Evolutionary conservation across 1,140 invertebrate species (phyloP), one percentile per base, ranked within the genome.

Genomic region (Pseudomyrmex cubaensis): DNA sequence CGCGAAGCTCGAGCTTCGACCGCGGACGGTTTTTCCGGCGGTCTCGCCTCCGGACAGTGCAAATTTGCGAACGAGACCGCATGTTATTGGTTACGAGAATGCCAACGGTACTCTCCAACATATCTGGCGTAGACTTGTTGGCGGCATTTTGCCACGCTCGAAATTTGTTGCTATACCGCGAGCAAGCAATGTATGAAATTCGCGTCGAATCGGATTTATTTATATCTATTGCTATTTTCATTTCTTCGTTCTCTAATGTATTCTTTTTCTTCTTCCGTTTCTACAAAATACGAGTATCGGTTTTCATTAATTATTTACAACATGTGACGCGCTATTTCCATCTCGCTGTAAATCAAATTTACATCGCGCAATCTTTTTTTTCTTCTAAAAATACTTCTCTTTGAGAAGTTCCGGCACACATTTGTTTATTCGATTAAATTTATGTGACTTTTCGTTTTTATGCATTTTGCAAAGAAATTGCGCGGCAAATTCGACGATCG

Each of bases 31-130:
- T 80, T 80, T 80, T 80, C 76, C 64, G 44, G 66, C 54, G 76
- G 76, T 72, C 22, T 72, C 66, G 54, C 54, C 12, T 72, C n/a
- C 66, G 76, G 76, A 80, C 66, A 80, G 66, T 50, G 66, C 76
- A 80, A 80, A 80, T 80, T 80, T 80, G 76, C 76, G 54, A 25
- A 80, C 66, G 22, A 61, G 61, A 80, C 76, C 76, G 44, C 76
- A 61, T 80, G 76, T 80, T 80, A 72, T 80, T 57, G 76, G 76
- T 80, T 22, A 15, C 54, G 15, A 61, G 54, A 54, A 66, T n/a
- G 35, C 15, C 48, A 66, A 2, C 62, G 44, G 44, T 46, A 66
- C 52, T 69, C 46, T 7, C 20, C 15, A 44, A 78, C 17, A 12
- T 59, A 46, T 78, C 64, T 78, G 20, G 44, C 54, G n/a, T 50